phyloP scores from a whole-genome alignment of 1,140 invertebrate species.

The Atta colombica region DNA sequence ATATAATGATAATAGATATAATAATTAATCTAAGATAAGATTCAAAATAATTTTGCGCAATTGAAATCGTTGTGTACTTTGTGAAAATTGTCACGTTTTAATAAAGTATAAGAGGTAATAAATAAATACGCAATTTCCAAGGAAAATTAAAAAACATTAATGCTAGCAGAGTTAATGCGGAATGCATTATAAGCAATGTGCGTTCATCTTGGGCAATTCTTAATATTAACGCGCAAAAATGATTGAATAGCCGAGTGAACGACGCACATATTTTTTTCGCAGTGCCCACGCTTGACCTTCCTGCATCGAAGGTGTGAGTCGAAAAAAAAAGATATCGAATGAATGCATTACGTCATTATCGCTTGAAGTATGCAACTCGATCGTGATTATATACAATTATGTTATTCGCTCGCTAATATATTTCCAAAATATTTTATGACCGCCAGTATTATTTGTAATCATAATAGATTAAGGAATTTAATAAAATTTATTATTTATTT shows the following conservation, averaged over 20 bases:
- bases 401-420: conserved; percentile 9
- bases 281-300: conserved; percentile 72
- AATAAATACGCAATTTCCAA: background rate
- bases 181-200: conserved; percentile 20
- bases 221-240: conserved; percentile 62
- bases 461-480: background rate
- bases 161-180: background rate
- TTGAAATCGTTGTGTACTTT: background rate
- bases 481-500: too few relatives aligned
- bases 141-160: conserved; percentile 22
- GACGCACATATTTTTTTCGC: conserved; percentile 49
- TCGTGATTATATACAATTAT: conserved; percentile 34
- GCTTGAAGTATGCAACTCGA: conserved; percentile 18
- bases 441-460: background rate
- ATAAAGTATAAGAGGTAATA: conserved; percentile 3
- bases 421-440: conserved; percentile 3
- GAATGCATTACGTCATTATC: conserved; percentile 52
- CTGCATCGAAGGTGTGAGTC: conserved; percentile 31
- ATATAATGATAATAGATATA: background rate
- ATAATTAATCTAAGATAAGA: too few relatives aligned
- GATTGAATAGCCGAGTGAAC: conserved; percentile 30
- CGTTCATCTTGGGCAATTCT: conserved; percentile 38
- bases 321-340: conserved; percentile 42
- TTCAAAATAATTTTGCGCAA: background rate
- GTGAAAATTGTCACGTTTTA: background rate